Evolutionary conservation across 2,113 vertebrate genomes (phyloP).

Genomic region (Leptosomus discolor): DNA sequence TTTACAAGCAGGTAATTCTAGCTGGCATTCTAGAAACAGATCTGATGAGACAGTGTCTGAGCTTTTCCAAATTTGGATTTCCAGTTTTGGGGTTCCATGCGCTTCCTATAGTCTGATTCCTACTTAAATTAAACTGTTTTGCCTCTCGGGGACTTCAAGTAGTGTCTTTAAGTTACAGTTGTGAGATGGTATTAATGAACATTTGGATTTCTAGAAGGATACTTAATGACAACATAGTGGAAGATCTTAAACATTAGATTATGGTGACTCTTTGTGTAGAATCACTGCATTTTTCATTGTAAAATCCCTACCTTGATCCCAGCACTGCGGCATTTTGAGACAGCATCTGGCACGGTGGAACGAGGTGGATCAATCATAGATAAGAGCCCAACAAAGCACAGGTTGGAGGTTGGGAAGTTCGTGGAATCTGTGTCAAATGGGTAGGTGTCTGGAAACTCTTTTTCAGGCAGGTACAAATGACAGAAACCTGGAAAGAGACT

Average conservation of each 20-base stretch:
- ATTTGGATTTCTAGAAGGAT: not conserved
- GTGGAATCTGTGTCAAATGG: constrained; percentile 74
- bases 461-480: constrained; percentile 77
- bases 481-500: constrained; percentile 74
- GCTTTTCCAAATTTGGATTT: not conserved
- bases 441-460: constrained; percentile 73
- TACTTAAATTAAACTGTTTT: not conserved
- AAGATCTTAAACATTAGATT: not conserved
- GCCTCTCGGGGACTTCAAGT: not conserved
- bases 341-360: constrained; percentile 80
- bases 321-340: constrained; percentile 80
- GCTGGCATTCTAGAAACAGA: not conserved
- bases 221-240: fast-evolving
- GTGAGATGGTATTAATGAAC: fast-evolving
- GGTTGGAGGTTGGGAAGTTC: constrained; percentile 78
- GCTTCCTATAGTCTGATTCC: not conserved
- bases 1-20: not conserved
- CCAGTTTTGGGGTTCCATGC: not conserved
- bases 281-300: not conserved
- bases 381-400: constrained; percentile 81
- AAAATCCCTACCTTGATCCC: constrained; percentile 78
- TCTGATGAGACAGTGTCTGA: not conserved
- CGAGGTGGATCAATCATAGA: constrained; percentile 83
- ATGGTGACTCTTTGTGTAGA: not conserved
- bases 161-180: not conserved